Evolutionary conservation across 1,140 invertebrate species (phyloP), one percentile per base, ranked within the genome.

Genomic region (Atopsyche davidsoni): DNA sequence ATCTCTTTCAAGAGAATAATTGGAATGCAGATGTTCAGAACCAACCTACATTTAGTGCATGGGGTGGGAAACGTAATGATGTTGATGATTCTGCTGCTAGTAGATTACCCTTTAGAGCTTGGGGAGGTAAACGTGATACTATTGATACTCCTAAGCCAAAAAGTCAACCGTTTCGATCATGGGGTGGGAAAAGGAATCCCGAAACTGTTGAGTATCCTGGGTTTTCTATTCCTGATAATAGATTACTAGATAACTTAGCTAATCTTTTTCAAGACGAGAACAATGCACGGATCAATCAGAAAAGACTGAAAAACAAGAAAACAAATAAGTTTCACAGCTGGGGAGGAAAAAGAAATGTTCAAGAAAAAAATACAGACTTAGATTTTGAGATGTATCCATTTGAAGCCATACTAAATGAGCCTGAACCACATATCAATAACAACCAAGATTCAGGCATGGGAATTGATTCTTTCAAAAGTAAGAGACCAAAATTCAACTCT

Each of bases 281-380:
- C 14, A 11, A 19, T 2, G 9, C 35, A 6, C 4, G n/a, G 13
- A 17, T 36, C 35, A 36, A n/a, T 13, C 35, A 36, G 35, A 2
- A 51, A 43, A 43, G 13, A 21, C 23, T 36, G 25, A 32, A 10
- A 17, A 21, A 46, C 3, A 22, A 10, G 4, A 35, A 24, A 13
- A 47, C 41, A 25, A 54, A 14, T 16, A 49, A 54, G 28, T 51
- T 38, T n/a, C 10, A 45, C 32, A 51, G 32, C 22, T 49, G 52
- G 46, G 52, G 46, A 34, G 42, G 36, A 9, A 48, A 48, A 35
- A 3, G 22, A 23, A 45, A 19, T 14, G 7, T 23, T 1, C n/a
- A 48, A 9, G 23, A 41, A 9, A 7, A 6, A 7, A 14, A 14
- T 9, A 36, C 4, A n/a, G 35, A 13, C 4, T 36, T 36, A 36